These are phyloP conservation scores for Xestia rhomboidea DNA, from an alignment of 2,888 invertebrate species.

Conservation along the genomic window DNA sequence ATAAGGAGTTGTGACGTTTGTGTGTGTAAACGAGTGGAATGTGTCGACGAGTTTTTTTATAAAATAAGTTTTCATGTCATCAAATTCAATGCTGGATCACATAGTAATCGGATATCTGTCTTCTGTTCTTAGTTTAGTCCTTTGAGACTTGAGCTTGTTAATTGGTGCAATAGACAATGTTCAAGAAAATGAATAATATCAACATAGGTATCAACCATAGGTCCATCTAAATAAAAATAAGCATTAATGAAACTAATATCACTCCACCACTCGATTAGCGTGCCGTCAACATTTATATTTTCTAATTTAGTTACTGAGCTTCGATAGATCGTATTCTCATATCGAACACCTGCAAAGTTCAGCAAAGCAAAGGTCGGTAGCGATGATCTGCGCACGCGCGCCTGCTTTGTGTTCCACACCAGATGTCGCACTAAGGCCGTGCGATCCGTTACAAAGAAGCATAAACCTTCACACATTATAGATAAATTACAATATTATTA, in stretches of 20 bases:
- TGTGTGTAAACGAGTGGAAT: slow-evolving; percentile 3
- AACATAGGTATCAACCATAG: not conserved
- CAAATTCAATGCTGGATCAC: not conserved
- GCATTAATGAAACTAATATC: not conserved
- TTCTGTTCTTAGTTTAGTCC: not conserved
- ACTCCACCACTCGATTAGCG: not conserved
- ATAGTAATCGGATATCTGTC: not conserved
- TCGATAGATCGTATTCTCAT: slow-evolving; percentile 46
- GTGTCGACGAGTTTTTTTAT: not conserved
- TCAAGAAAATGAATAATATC: not conserved
- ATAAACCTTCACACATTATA: slow-evolving; percentile 68
- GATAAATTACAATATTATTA: slow-evolving; percentile 69
- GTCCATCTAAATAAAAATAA: not conserved
- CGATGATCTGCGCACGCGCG: slow-evolving; percentile 77
- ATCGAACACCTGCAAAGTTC: slow-evolving; percentile 72
- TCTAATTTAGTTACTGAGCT: slow-evolving; percentile 41
- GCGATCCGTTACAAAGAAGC: slow-evolving; percentile 60
- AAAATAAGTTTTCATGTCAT: not conserved
- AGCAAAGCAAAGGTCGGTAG: slow-evolving; percentile 76
- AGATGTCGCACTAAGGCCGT: slow-evolving; percentile 67
- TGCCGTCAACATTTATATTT: slow-evolving; percentile 27
- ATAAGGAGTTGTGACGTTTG: slow-evolving; percentile 13
- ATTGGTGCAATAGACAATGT: not conserved
- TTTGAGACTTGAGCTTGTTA: too few relatives aligned
- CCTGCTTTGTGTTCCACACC: slow-evolving; percentile 56